Evolutionary conservation across 1,140 invertebrate species (phyloP).

Genomic region (Metopolophium dirhodum): DNA sequence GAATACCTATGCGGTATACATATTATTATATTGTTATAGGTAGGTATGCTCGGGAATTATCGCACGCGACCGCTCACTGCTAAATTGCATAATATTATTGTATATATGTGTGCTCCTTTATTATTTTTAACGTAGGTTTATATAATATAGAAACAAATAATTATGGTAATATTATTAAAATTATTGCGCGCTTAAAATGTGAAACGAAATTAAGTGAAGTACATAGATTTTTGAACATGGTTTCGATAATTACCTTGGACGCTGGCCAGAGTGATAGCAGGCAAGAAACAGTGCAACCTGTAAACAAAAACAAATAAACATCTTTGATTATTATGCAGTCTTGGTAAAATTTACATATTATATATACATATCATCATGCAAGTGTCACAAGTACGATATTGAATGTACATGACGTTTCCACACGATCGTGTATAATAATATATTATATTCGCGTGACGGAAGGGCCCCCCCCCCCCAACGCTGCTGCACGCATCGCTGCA

Average conservation of each 20-base stretch:
- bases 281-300: constrained; percentile 59
- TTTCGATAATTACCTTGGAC: constrained; percentile 58
- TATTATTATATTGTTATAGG: too few relatives aligned
- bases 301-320: constrained; percentile 24
- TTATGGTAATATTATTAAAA: too few relatives aligned
- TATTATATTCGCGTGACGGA: neutral
- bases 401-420: neutral
- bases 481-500: neutral
- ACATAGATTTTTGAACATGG: neutral
- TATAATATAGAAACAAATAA: too few relatives aligned
- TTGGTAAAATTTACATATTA: neutral
- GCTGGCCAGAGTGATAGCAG: constrained; percentile 59
- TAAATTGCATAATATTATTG: neutral
- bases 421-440: neutral
- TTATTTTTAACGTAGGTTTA: neutral
- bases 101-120: neutral
- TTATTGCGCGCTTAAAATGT: too few relatives aligned
- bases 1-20: neutral
- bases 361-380: too few relatives aligned
- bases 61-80: neutral
- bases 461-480: neutral
- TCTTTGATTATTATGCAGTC: neutral
- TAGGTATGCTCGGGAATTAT: neutral
- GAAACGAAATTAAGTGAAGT: too few relatives aligned
- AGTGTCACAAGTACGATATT: too few relatives aligned